phyloP scores from a whole-genome alignment of 2,113 vertebrate genomes.

The Kryptolebias marmoratus region DNA sequence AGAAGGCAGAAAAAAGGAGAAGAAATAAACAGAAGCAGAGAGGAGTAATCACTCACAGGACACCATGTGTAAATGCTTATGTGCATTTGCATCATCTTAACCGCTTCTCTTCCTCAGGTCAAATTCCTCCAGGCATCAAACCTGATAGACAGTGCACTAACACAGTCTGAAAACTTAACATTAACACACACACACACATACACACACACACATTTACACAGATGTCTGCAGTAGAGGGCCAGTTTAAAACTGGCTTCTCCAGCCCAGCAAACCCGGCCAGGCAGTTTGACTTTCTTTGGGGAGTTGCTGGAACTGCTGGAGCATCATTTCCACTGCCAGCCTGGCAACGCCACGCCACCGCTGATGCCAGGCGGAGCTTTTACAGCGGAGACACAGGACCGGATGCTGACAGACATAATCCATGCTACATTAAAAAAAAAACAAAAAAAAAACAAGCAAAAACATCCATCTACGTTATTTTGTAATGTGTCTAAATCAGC shows the following conservation, averaged over 20 bases:
- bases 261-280: slow-evolving; percentile 24
- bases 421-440: neutral
- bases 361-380: slow-evolving; percentile 8
- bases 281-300: slow-evolving; percentile 53
- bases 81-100: slow-evolving; percentile 26
- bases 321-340: slow-evolving; percentile 45
- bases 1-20: slow-evolving; percentile 35
- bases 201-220: neutral
- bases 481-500: neutral
- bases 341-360: slow-evolving; percentile 4
- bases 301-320: slow-evolving; percentile 45
- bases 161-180: slow-evolving; percentile 1
- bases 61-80: slow-evolving; percentile 27
- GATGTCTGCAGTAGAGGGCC: neutral
- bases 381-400: neutral
- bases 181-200: neutral
- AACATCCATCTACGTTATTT: neutral
- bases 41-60: slow-evolving; percentile 29
- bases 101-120: slow-evolving; percentile 23
- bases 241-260: slow-evolving; percentile 10
- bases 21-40: slow-evolving; percentile 47
- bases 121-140: neutral
- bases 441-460: neutral
- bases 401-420: neutral
- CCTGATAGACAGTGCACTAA: slow-evolving; percentile 5